phyloP scores from a whole-genome alignment of 1,140 invertebrate genomes.

The Lethocerus indicus region DNA sequence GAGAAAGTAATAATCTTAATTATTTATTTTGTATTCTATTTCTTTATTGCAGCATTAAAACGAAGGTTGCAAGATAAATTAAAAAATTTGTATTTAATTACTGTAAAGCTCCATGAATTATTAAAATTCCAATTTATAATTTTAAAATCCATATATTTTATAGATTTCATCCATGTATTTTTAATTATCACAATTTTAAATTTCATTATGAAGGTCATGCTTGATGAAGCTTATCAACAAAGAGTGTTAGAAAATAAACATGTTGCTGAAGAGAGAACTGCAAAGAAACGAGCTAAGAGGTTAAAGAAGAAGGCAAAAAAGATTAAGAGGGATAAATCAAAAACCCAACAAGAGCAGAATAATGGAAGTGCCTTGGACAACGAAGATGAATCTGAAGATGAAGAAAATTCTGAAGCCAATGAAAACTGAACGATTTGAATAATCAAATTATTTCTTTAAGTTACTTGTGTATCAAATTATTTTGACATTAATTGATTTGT shows the following conservation, averaged over 20 bases:
- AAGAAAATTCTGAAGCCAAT: too few relatives aligned
- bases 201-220: slow-evolving; percentile 40
- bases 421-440: too few relatives aligned
- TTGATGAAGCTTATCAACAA: slow-evolving; percentile 63
- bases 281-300: slow-evolving; percentile 70
- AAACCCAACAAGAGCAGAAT: neutral
- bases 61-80: too few relatives aligned
- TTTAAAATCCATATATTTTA: neutral
- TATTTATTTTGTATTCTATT: neutral
- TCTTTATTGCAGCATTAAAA: too few relatives aligned
- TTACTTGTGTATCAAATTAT: too few relatives aligned
- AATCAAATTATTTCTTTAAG: too few relatives aligned
- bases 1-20: slow-evolving; percentile 48
- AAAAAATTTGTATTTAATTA: neutral
- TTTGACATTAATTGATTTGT: too few relatives aligned
- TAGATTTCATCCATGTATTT: slow-evolving; percentile 1
- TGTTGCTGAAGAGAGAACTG: slow-evolving; percentile 58
- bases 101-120: neutral
- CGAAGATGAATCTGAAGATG: neutral
- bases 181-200: slow-evolving; percentile 7
- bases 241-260: slow-evolving; percentile 68
- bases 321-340: slow-evolving; percentile 24
- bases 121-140: neutral
- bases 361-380: neutral
- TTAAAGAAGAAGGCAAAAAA: slow-evolving; percentile 52